Evolutionary conservation across 2,888 invertebrate species (phyloP).

Genomic region (Drosophila nr. medialis): DNA sequence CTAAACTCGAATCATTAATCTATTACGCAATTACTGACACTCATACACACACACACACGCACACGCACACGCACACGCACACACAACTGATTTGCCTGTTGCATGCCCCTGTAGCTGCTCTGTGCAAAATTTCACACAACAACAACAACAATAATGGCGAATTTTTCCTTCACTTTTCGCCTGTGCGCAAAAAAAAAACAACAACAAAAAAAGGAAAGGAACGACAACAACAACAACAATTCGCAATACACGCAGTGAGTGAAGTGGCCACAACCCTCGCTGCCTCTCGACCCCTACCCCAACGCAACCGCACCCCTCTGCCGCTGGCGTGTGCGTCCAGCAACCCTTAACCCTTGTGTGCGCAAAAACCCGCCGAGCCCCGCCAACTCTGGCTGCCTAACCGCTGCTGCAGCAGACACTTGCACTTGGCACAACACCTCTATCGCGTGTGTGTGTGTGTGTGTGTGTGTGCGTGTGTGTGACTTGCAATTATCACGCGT

Average conservation of each 20-base stretch:
- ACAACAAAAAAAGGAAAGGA: neutral
- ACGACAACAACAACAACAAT: conserved; percentile 38
- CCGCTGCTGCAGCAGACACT: conserved; percentile 29
- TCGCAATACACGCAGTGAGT: conserved; percentile 59
- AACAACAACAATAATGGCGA: conserved; percentile 36
- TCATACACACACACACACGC: conserved; percentile 25
- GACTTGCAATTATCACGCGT: conserved; percentile 74
- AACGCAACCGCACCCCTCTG: neutral
- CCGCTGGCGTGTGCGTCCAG: conserved; percentile 7
- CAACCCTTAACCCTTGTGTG: conserved; percentile 46
- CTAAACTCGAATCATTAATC: conserved; percentile 71
- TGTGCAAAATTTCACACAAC: conserved; percentile 39
- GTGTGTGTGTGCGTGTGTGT: conserved; percentile 23
- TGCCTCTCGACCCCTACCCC: neutral
- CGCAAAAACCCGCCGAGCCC: neutral
- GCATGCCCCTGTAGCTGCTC: conserved; percentile 22
- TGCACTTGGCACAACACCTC: conserved; percentile 64
- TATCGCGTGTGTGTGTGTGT: neutral
- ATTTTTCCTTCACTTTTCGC: conserved; percentile 54
- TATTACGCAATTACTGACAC: conserved; percentile 73
- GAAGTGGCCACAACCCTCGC: conserved; percentile 2
- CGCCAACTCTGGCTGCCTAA: neutral
- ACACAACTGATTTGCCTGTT: conserved; percentile 45
- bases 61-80: neutral
- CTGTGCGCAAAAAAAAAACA: conserved; percentile 34